These are phyloP conservation scores for Molothrus ater DNA, from an alignment of 2,797 vertebrate genomes.

Conservation along the genomic window DNA sequence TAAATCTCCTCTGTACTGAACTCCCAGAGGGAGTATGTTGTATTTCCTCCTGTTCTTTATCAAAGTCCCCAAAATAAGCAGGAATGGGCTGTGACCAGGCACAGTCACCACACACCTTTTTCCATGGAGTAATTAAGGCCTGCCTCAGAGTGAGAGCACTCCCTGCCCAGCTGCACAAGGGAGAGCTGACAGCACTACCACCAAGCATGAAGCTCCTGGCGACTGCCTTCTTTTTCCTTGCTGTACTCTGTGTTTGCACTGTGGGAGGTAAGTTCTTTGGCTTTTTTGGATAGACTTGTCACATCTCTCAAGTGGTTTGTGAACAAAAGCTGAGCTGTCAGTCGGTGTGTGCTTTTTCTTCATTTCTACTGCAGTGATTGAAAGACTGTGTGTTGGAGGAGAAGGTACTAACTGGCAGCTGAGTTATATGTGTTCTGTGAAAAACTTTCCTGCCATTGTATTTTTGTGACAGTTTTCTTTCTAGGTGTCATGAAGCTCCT, in stretches of 20 bases:
- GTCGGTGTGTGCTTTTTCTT: not conserved
- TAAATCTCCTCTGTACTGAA: slow-evolving; percentile 81
- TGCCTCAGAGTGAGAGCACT: slow-evolving; percentile 45
- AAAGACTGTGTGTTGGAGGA: not conserved
- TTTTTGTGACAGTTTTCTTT: slow-evolving; percentile 34
- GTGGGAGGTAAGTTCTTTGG: slow-evolving; percentile 64
- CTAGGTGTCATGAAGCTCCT: not conserved
- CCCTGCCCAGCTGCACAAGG: slow-evolving; percentile 38
- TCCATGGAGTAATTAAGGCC: slow-evolving; percentile 73
- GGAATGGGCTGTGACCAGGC: slow-evolving; percentile 73
- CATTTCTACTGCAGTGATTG: not conserved
- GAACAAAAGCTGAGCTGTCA: slow-evolving; percentile 5
- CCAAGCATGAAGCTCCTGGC: slow-evolving; percentile 78
- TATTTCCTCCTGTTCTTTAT: slow-evolving; percentile 90
- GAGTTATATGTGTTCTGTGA: not conserved
- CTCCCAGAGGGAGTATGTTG: slow-evolving; percentile 85
- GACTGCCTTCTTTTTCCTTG: slow-evolving; percentile 67
- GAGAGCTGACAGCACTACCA: slow-evolving; percentile 24
- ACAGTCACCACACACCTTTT: slow-evolving; percentile 76
- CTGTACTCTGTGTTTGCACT: slow-evolving; percentile 20
- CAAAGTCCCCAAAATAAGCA: slow-evolving; percentile 88
- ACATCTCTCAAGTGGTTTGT: not conserved
- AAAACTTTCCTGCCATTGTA: not conserved
- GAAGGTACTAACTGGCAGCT: not conserved
- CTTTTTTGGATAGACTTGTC: not conserved